phyloP scores from a whole-genome alignment of 2,888 invertebrate species.

The Dioctria rufipes region DNA sequence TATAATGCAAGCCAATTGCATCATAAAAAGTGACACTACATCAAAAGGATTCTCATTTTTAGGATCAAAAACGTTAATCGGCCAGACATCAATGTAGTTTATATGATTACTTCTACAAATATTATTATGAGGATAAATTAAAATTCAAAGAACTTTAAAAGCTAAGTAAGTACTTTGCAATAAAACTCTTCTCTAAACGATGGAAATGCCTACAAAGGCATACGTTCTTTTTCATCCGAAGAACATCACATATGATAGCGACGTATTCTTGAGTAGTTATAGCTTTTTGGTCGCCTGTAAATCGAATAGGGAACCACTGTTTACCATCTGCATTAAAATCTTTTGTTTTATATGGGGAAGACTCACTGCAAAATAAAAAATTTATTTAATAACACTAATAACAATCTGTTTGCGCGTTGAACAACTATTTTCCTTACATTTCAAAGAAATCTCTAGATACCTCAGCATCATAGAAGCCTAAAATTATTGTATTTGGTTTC shows the following conservation, averaged over 20 bases:
- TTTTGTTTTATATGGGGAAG: constrained; percentile 76
- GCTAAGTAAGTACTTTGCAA: constrained; percentile 74
- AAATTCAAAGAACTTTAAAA: constrained; percentile 40
- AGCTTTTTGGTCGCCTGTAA: constrained; percentile 70
- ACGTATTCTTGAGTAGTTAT: constrained; percentile 81
- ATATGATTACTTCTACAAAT: constrained; percentile 71
- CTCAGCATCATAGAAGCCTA: constrained; percentile 92
- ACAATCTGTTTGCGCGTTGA: background rate
- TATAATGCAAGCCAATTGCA: constrained; percentile 96
- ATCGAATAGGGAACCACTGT: constrained; percentile 74
- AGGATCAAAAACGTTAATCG: constrained; percentile 90
- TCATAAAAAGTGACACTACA: constrained; percentile 93
- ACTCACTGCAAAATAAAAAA: constrained; percentile 69
- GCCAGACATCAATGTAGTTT: constrained; percentile 97
- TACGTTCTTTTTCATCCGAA: constrained; percentile 95
- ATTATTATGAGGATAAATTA: constrained; percentile 56
- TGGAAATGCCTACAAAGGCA: constrained; percentile 95
- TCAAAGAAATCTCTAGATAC: constrained; percentile 85
- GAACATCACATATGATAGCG: constrained; percentile 87
- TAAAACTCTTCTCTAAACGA: constrained; percentile 83
- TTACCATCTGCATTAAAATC: constrained; percentile 73
- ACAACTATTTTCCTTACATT: constrained; percentile 72
- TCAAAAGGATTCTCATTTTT: constrained; percentile 87
- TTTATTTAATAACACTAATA: constrained; percentile 1
- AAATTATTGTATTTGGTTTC: constrained; percentile 98